A percentile compares a stretch with the other conserved stretches of the same genome.
Evolutionary conservation across 2,888 invertebrate genomes (phyloP).

Genomic region (Colostygia pectinataria): DNA sequence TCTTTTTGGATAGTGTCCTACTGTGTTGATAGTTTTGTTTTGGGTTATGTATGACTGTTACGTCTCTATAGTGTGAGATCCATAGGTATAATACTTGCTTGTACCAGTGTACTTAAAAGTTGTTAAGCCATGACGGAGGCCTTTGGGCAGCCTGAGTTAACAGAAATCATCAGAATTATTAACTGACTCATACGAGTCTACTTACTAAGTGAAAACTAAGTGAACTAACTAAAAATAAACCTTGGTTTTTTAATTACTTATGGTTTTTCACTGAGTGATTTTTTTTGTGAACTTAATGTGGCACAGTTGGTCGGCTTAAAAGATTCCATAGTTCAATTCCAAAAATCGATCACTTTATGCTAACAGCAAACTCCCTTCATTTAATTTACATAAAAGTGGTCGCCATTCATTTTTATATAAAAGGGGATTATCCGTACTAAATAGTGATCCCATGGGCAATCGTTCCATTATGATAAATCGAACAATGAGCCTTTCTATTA

Average conservation of each 20-base stretch:
- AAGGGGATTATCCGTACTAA: slow-evolving; percentile 74
- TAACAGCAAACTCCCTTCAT: slow-evolving; percentile 64
- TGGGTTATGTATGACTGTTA: not conserved
- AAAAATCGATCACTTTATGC: slow-evolving; percentile 58
- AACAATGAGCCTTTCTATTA: slow-evolving; percentile 50
- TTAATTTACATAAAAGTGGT: slow-evolving; percentile 77
- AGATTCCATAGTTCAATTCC: slow-evolving; percentile 45
- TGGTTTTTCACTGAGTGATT: no score
- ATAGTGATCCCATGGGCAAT: slow-evolving; percentile 70
- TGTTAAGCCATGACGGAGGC: no score
- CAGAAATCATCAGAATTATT: no score
- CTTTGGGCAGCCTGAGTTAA: no score
- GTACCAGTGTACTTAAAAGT: no score
- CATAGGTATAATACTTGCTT: no score
- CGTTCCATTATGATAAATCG: slow-evolving; percentile 57
- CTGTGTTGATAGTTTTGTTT: slow-evolving; percentile 22
- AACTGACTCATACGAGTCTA: no score
- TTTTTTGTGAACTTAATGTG: slow-evolving; percentile 10
- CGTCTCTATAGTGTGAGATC: not conserved
- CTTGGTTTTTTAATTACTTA: no score
- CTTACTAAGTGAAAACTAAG: no score
- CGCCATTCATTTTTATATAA: slow-evolving; percentile 75
- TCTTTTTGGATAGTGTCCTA: slow-evolving; percentile 20
- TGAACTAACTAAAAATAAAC: no score
- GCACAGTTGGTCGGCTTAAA: slow-evolving; percentile 58